phyloP scores from a whole-genome alignment of 2,797 vertebrate species.

The Pempheris klunzingeri region DNA sequence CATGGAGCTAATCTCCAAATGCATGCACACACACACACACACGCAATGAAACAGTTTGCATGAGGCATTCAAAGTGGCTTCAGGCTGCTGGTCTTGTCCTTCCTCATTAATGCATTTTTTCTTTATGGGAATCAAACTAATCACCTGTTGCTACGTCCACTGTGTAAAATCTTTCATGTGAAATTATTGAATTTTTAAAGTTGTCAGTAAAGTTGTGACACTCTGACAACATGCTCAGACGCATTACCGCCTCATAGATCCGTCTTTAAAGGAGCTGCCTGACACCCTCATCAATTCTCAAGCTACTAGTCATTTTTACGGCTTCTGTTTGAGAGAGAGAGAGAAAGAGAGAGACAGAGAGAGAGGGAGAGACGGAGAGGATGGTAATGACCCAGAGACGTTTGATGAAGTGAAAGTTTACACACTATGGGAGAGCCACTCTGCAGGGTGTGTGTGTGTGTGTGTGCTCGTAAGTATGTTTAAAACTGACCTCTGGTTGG shows the following conservation, averaged over 20 bases:
- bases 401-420: slow-evolving; percentile 75
- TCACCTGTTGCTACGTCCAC: slow-evolving; percentile 56
- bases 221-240: background rate
- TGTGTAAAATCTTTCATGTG: slow-evolving; percentile 59
- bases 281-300: slow-evolving; percentile 73
- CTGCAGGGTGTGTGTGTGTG: slow-evolving; percentile 9
- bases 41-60: slow-evolving; percentile 67
- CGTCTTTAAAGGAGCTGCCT: slow-evolving; percentile 62
- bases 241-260: slow-evolving; percentile 66
- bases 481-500: background rate
- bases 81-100: slow-evolving; percentile 71
- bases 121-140: slow-evolving; percentile 71
- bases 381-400: slow-evolving; percentile 59
- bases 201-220: background rate
- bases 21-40: slow-evolving; percentile 8
- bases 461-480: background rate
- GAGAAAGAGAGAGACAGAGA: too few relatives aligned
- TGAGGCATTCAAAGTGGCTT: slow-evolving; percentile 71
- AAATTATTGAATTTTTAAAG: slow-evolving; percentile 47
- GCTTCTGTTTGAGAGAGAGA: slow-evolving; percentile 35
- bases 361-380: background rate
- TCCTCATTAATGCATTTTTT: slow-evolving; percentile 61
- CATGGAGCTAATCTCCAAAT: background rate
- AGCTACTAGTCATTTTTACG: slow-evolving; percentile 51
- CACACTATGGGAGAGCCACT: slow-evolving; percentile 46